Conservation (phyloP, 92 coral and sea anemone species). For the Epizoanthus rinbou region DNA sequence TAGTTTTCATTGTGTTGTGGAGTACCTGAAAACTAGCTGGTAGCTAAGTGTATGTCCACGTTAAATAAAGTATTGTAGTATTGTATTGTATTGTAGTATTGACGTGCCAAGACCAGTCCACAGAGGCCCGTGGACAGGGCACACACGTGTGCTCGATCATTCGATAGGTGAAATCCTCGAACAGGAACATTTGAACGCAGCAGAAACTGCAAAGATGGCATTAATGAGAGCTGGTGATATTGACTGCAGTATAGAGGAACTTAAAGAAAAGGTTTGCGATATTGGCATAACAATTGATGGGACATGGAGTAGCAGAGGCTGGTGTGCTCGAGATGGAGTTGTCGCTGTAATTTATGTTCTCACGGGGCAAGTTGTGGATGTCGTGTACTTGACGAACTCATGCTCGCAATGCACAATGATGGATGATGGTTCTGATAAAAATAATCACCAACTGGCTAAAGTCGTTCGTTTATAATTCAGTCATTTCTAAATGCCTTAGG, state of each 20-base stretch:
- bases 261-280: constrained; percentile 34
- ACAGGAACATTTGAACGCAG: constrained; percentile 10
- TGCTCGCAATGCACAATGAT: constrained; percentile 46
- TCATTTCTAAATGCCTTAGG: no score
- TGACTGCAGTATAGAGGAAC: constrained; percentile 24
- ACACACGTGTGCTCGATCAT: constrained; percentile 29
- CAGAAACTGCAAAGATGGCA: constrained; percentile 18
- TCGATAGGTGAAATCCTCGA: constrained; percentile 21
- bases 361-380: constrained; percentile 46
- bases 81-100: no score
- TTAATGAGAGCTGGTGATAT: constrained; percentile 7
- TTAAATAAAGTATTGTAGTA: no score
- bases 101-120: constrained; percentile 34
- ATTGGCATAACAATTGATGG: constrained; percentile 41
- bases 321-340: constrained; percentile 45
- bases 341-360: constrained; percentile 35
- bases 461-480: no score
- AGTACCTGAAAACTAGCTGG: no score
- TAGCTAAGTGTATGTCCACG: no score
- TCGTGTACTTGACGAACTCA: constrained; percentile 40
- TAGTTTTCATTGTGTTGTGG: no score
- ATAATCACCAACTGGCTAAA: no score
- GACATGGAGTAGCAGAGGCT: constrained; percentile 44
- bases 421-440: no score
- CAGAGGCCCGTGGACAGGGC: constrained; percentile 33